Conservation (phyloP, 1,140 invertebrate genomes). For the Drosophila rhopaloa region DNA sequence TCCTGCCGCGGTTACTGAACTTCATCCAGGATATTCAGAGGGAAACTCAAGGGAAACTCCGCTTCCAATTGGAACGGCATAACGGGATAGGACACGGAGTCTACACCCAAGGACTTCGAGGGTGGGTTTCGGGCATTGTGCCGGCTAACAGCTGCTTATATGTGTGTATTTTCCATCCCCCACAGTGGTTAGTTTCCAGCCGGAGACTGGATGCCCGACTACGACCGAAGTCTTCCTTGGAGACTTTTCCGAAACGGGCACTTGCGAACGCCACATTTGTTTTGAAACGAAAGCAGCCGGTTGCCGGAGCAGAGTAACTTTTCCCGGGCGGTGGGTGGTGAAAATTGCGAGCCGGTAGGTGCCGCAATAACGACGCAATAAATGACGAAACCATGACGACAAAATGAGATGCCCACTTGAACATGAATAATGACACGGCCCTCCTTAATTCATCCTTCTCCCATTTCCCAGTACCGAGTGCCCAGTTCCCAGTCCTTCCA, state of each 20-base stretch:
- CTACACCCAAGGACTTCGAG: slow-evolving; percentile 45
- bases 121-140: slow-evolving; percentile 48
- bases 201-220: slow-evolving; percentile 59
- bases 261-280: slow-evolving; percentile 61
- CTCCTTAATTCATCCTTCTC: slow-evolving; percentile 15
- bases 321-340: slow-evolving; percentile 5
- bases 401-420: slow-evolving; percentile 76
- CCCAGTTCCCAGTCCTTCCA: slow-evolving; percentile 1
- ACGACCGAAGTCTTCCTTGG: slow-evolving; percentile 14
- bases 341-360: slow-evolving; percentile 51
- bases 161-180: slow-evolving; percentile 46
- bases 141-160: slow-evolving; percentile 63
- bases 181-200: slow-evolving; percentile 50
- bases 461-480: neutral
- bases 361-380: slow-evolving; percentile 80
- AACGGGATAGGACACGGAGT: slow-evolving; percentile 56
- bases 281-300: slow-evolving; percentile 73
- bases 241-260: slow-evolving; percentile 10
- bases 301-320: slow-evolving; percentile 35
- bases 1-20: slow-evolving; percentile 69
- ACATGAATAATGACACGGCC: slow-evolving; percentile 67
- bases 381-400: slow-evolving; percentile 78
- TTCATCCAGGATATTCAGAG: slow-evolving; percentile 50
- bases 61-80: slow-evolving; percentile 68
- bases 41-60: slow-evolving; percentile 45